Base-by-base conservation (phyloP, 2,797 vertebrate species). In the Luscinia megarhynchos region DNA sequence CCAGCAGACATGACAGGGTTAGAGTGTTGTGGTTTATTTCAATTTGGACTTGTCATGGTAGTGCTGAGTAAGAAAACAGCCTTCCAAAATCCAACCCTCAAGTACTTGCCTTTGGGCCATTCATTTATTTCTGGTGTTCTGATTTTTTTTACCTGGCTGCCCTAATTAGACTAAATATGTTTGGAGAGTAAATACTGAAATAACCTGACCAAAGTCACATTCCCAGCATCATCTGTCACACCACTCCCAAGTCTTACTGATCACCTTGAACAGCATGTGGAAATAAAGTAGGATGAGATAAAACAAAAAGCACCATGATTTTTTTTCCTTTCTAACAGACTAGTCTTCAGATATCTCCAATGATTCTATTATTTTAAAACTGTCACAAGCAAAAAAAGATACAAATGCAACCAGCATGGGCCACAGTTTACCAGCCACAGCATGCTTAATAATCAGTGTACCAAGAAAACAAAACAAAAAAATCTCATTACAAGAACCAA, bases 281-380 rank as follows among this genome's bases (percentile, higher is more conserved):
- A 96, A 89, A 90, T 93, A 87, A 96, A 95, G 87, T 63, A 92
- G 75, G 79, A 83, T 22, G 55, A 90, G 70, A 66, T 26, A 23
- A 87, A 89, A 63, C 66, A 96, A 95, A 82, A 95, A 40, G 23
- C 11, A 75, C n/a, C 29, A 38, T 26, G n/a, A 55, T 73, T 96
- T 92, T 90, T 76, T 76, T 95, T 63, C 78, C 79, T 90, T 91
- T 58, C n/a, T 72, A 69, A 84, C 90, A 84, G 95, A 77, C 92
- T 94, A 91, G 15, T 57, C 55, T 86, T 95, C 54, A 77, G 82
- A 41, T 87, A 77, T 17, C 38, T 87, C 63, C 84, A 80, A 50
- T 72, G 48, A 94, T 88, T 96, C 92, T 75, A 29, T 68, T 79
- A 72, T 87, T 87, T 93, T 15, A 66, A 80, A 80, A 84, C 84